These are phyloP conservation scores for Sarcophaga rosellei DNA, from an alignment of 2,888 invertebrate genomes.

Conservation along the genomic window DNA sequence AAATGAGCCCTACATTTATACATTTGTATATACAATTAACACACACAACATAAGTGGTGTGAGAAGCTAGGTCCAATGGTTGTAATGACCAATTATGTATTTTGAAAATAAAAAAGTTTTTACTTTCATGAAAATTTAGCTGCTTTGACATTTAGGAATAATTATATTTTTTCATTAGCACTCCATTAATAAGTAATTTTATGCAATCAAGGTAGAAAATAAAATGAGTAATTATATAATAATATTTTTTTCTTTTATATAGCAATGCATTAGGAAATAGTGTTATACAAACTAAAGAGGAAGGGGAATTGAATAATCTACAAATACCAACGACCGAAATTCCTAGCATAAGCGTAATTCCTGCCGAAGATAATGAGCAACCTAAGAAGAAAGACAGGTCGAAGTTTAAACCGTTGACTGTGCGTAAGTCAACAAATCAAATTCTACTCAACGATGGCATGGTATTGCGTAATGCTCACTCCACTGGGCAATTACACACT, in stretches of 20 bases:
- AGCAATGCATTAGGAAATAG: not conserved
- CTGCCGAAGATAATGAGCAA: slow-evolving; percentile 52
- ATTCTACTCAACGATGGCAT: not conserved
- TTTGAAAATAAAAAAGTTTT: no score
- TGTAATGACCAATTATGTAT: no score
- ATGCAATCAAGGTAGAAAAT: not conserved
- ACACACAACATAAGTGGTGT: no score
- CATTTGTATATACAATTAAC: no score
- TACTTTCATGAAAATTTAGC: no score
- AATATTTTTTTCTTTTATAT: not conserved
- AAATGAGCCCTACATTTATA: no score
- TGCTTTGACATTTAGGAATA: no score
- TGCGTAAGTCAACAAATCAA: slow-evolving; percentile 44
- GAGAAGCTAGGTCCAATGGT: no score
- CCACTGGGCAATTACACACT: slow-evolving; percentile 73
- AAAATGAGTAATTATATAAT: not conserved
- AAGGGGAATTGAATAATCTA: slow-evolving; percentile 17
- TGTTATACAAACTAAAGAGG: slow-evolving; percentile 2
- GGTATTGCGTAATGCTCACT: slow-evolving; percentile 73
- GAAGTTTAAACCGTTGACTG: slow-evolving; percentile 57
- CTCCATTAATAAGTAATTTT: no score
- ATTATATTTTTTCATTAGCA: no score
- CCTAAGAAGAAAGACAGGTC: slow-evolving; percentile 60
- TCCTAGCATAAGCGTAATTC: slow-evolving; percentile 68
- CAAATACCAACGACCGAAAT: slow-evolving; percentile 60